These are phyloP conservation scores for Paramisgurnus dabryanus DNA, from an alignment of 2,113 vertebrate species.

Conservation along the genomic window DNA sequence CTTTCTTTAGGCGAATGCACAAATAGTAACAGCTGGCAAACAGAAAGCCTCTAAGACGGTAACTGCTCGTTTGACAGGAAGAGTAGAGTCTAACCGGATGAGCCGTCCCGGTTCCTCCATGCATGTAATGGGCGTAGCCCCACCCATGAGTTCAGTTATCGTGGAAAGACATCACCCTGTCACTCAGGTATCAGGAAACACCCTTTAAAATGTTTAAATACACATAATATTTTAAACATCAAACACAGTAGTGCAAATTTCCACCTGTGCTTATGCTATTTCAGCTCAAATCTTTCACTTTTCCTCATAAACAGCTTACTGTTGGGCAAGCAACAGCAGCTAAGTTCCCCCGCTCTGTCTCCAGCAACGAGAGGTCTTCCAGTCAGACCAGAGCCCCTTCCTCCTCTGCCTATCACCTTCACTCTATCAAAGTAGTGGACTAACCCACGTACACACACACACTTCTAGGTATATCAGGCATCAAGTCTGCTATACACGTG, in stretches of 20 bases:
- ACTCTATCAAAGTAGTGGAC: conserved; percentile 93
- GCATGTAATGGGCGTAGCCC: conserved; percentile 84
- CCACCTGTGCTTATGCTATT: not conserved
- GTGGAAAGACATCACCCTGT: conserved; percentile 94
- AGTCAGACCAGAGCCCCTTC: conserved; percentile 66
- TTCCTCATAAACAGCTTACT: conserved; percentile 78
- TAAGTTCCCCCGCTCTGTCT: conserved; percentile 82
- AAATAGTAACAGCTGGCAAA: conserved; percentile 82
- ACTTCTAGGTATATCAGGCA: not conserved
- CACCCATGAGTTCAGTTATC: conserved; percentile 88
- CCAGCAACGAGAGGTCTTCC: conserved; percentile 70
- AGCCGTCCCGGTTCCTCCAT: conserved; percentile 72
- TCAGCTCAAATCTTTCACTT: not conserved
- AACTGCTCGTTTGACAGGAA: conserved; percentile 86
- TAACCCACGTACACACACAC: conserved; percentile 60
- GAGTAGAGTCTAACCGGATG: conserved; percentile 74
- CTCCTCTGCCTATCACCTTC: conserved; percentile 65
- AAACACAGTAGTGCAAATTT: not conserved
- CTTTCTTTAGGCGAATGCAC: conserved; percentile 72
- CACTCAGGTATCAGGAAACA: conserved; percentile 78
- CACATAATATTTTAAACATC: not conserved
- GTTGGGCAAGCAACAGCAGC: conserved; percentile 86
- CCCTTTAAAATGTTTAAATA: not conserved
- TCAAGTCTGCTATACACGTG: not conserved
- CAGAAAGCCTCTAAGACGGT: conserved; percentile 90